Base-by-base conservation (phyloP, 2,888 invertebrate species). In the Iphiclides podalirius region DNA sequence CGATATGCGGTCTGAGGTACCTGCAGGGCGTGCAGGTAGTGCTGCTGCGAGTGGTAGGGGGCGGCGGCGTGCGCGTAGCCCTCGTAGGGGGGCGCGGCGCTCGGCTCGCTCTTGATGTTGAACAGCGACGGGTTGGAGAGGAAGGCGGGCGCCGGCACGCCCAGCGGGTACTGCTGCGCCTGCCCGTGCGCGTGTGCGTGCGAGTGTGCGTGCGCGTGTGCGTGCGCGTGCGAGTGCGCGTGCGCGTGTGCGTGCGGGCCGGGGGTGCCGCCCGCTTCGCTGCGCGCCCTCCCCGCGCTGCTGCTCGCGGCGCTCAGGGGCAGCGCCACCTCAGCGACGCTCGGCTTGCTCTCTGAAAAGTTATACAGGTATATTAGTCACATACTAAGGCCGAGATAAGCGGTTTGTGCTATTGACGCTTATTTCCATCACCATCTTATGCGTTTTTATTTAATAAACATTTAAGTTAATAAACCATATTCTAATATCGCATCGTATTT, bases 1-100 rank as follows among this genome's bases (percentile, higher is more conserved):
- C n/a, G n/a, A n/a, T n/a, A n/a, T n/a, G n/a, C n/a, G n/a, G n/a
- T n/a, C n/a, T 20, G 20, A 6, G 6, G 3, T 46, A 85, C 81
- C 75, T 86, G 86, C 54, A 91, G 74, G 17, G 90, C 90, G 66
- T 91, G 91, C 57, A 91, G 72, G 65, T 90, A 91, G 64, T 90
- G 91, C 47, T 82, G 89, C 58, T 90, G 91, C 50, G 76, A 77
- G 75, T 81, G 85, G 67, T 79, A 83, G 60, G 76, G 83, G 36
- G 61, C 61, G 52, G 50, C 47, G 20, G 57, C 57, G 53, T 72
- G 60, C 47, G 73, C 57, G 68, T 79, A 81, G 26, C 64, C 64
- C 57, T 78, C 81, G 68, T 77, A 83, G 45, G 64, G 63, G 54
- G 62, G 54, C 53, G 75, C 64, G 47, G 73, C 69, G 63, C 67